These are phyloP conservation scores for Taphrorychus bicolor DNA, from an alignment of 2,888 invertebrate genomes.

Conservation along the genomic window DNA sequence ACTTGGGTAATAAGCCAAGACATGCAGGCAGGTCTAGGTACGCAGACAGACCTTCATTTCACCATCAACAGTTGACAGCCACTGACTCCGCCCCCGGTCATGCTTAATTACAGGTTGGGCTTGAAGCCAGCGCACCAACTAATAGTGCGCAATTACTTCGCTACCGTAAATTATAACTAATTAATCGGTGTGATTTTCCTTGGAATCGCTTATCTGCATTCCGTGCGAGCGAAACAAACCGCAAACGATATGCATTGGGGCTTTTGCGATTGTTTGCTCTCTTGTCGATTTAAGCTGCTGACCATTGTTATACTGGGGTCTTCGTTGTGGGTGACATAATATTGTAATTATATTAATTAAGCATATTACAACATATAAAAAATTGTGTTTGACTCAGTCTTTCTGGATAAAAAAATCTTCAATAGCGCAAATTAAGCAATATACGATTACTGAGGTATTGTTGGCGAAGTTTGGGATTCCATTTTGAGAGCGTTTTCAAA, in stretches of 20 bases:
- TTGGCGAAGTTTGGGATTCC: too few relatives aligned
- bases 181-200: conserved; percentile 46
- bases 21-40: background rate
- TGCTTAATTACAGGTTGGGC: conserved; percentile 58
- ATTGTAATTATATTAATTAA: too few relatives aligned
- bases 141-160: conserved; percentile 56
- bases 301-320: too few relatives aligned
- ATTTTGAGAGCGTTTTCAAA: too few relatives aligned
- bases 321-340: too few relatives aligned
- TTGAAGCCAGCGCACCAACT: conserved; percentile 48
- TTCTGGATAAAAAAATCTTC: too few relatives aligned
- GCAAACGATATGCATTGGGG: conserved; percentile 25
- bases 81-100: conserved; percentile 55
- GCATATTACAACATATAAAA: too few relatives aligned
- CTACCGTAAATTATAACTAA: conserved; percentile 57
- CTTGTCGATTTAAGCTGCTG: too few relatives aligned
- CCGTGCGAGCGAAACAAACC: conserved; percentile 36
- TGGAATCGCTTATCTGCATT: conserved; percentile 44
- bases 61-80: background rate
- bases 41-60: background rate
- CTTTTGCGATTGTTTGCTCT: conserved; percentile 1
- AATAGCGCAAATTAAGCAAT: too few relatives aligned
- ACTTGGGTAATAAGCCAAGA: background rate
- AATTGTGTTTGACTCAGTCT: too few relatives aligned
- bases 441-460: too few relatives aligned